Evolutionary conservation across 2,888 invertebrate genomes (phyloP).

Genomic region (Nomada fucata): DNA sequence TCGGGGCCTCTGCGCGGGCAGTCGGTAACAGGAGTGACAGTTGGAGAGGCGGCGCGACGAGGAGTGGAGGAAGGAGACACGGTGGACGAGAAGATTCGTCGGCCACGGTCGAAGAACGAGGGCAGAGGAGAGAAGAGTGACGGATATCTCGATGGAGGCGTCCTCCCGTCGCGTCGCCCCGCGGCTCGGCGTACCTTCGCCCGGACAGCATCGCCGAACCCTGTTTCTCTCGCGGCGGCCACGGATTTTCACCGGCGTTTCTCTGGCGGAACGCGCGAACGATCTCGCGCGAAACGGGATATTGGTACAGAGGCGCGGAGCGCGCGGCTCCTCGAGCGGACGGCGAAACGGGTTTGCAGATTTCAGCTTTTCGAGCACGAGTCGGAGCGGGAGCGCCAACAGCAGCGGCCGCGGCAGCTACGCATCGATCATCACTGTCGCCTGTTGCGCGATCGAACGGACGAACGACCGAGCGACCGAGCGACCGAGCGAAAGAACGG

Average conservation of each 20-base stretch:
- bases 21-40: constrained; percentile 80
- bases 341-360: constrained; percentile 75
- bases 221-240: no score
- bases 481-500: constrained; percentile 21
- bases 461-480: constrained; percentile 67
- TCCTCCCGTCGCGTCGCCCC: constrained; percentile 75
- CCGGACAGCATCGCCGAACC: neutral
- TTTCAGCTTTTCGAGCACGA: constrained; percentile 76
- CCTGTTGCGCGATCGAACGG: constrained; percentile 78
- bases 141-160: constrained; percentile 82
- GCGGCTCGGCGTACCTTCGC: constrained; percentile 43
- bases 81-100: constrained; percentile 61
- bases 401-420: constrained; percentile 69
- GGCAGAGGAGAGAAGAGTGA: constrained; percentile 77
- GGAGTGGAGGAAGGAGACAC: constrained; percentile 76
- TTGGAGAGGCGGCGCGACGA: constrained; percentile 80
- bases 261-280: neutral
- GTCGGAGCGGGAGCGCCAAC: constrained; percentile 64
- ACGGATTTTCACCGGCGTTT: no score
- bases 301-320: neutral
- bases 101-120: constrained; percentile 58
- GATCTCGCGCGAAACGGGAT: neutral
- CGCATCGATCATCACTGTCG: constrained; percentile 83
- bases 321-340: neutral
- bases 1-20: constrained; percentile 77